Base-by-base conservation (phyloP, 2,113 vertebrate genomes). In the Ascaphus truei region DNA sequence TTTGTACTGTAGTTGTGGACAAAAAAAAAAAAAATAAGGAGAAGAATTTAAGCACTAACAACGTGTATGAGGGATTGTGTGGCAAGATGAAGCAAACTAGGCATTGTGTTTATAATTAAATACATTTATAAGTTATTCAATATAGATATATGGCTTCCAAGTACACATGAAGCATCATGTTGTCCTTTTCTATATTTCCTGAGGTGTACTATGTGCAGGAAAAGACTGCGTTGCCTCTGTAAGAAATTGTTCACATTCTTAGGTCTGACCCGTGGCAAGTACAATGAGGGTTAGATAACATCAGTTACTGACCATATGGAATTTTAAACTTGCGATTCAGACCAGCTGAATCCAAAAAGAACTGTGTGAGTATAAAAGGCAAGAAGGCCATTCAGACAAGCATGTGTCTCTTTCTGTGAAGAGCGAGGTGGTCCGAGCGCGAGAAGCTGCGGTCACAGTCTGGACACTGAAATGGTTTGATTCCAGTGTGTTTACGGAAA, bases 381-480 rank as follows among this genome's bases (percentile, higher is more conserved):
- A 53, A 6, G 43, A 45, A 75, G 64, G 68, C 74, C 41, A 43
- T 84, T 94, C 91, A 96, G 71, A 86, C 94, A 57, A 90, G 90
- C 93, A 98, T 92, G 88, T 98, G 97, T 79, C 96, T 95, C 47
- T 99, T 99, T 84, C 95, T 95, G 84, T 98, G 97, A 5, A 99
- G 90, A 72, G 96, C 95, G 39, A 98, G 92, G 65, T 98, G 97
- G 84, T 98, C 97, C 0, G 97, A 99, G 6, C 96, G 95, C 13
- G 97, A 99, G 84, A 98, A 99, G 85, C 95, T 98, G 48, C 97
- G 95, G 73, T 98, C 97, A 78, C 97, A 99, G 92, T 98, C 96
- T 2, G 95, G 94, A 58, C 97, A 99, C 85, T 98, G 95, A 81
- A 99, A 99, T 1, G 97, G 97, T 82, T 99, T 99, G 75, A 98